phyloP scores from a whole-genome alignment of 2,888 invertebrate genomes.

The Heteropelma amictum region DNA sequence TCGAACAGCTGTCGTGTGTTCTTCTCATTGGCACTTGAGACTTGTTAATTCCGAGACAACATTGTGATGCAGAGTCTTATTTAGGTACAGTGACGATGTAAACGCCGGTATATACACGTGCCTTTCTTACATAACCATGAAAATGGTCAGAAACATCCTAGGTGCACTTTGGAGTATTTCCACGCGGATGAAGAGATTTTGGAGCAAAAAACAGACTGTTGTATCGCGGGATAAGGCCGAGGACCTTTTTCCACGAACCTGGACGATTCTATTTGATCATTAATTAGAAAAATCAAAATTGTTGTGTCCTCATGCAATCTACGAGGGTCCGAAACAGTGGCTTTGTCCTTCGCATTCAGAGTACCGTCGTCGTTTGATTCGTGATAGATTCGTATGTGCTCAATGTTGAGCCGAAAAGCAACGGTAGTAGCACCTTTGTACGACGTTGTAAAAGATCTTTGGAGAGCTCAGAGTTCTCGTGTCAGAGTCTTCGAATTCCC shows the following conservation, averaged over 20 bases:
- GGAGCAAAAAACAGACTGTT: not conserved
- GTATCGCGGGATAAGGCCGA: too few relatives aligned
- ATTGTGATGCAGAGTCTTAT: slow-evolving; percentile 2
- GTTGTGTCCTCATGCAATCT: slow-evolving; percentile 7
- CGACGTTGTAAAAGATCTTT: slow-evolving; percentile 38
- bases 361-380: slow-evolving; percentile 14
- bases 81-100: not conserved
- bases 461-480: slow-evolving; percentile 48
- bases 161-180: not conserved
- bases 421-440: slow-evolving; percentile 22
- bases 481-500: slow-evolving; percentile 58
- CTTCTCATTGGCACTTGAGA: slow-evolving; percentile 46
- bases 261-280: too few relatives aligned
- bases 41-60: slow-evolving; percentile 39
- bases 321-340: slow-evolving; percentile 9
- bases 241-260: too few relatives aligned
- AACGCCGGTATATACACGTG: not conserved
- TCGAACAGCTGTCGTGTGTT: slow-evolving; percentile 40
- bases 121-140: not conserved
- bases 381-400: slow-evolving; percentile 28
- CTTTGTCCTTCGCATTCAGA: not conserved
- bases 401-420: slow-evolving; percentile 7
- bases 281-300: too few relatives aligned
- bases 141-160: not conserved
- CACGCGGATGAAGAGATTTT: too few relatives aligned